Conservation (phyloP, 2,797 vertebrate species). For the Phyllotis vaccarum region DNA sequence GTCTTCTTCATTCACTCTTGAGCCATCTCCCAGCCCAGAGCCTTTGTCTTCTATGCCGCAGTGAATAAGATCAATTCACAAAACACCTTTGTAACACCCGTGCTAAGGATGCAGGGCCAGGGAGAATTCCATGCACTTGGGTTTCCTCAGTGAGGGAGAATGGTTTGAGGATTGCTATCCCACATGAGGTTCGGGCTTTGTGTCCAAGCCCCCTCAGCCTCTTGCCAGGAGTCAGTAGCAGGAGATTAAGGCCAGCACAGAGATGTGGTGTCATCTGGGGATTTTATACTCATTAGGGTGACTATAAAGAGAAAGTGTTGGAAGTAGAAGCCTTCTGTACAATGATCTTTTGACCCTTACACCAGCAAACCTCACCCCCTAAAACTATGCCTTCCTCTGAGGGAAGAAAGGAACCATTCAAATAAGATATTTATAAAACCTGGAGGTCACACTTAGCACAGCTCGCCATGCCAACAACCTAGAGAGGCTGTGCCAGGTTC, state of each 20-base stretch:
- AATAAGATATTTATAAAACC: not conserved
- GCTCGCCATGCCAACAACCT: not conserved
- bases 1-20: not conserved
- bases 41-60: rapidly evolving
- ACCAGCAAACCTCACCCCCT: rapidly evolving
- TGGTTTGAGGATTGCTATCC: rapidly evolving
- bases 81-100: not conserved
- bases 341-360: rapidly evolving
- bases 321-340: not conserved
- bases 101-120: too few species aligned
- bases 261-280: rapidly evolving
- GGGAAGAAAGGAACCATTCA: constrained; percentile 44
- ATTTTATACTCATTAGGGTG: not conserved
- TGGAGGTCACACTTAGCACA: not conserved
- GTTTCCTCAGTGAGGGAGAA: not conserved
- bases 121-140: rapidly evolving
- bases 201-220: too few species aligned
- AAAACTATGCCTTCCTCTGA: not conserved
- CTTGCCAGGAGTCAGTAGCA: rapidly evolving
- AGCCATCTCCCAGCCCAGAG: not conserved
- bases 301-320: not conserved
- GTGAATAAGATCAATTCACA: not conserved
- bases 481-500: not conserved
- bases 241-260: too few species aligned
- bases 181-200: rapidly evolving